Conservation (phyloP, 2,113 vertebrate species). For the Addax nasomaculatus region DNA sequence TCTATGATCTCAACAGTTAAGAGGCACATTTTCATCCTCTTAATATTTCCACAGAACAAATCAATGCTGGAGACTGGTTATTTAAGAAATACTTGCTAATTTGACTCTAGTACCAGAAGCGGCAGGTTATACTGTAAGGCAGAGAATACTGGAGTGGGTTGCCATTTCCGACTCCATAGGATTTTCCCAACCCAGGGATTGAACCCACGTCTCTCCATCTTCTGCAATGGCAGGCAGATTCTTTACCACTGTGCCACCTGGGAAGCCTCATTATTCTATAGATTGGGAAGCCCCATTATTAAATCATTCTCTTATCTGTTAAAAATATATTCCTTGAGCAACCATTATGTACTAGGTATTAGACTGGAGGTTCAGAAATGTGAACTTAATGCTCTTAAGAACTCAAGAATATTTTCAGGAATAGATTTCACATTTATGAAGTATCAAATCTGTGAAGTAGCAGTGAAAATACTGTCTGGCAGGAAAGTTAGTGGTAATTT, state of each 20-base stretch:
- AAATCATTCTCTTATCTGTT: neutral
- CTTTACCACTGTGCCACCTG: neutral
- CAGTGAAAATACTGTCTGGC: neutral
- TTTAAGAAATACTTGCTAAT: slow-evolving; percentile 1
- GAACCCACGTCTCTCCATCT: neutral
- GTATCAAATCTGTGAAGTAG: neutral
- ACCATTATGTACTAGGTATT: neutral
- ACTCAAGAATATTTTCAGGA: neutral
- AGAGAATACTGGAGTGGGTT: neutral
- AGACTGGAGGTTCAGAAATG: neutral
- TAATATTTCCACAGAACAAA: neutral
- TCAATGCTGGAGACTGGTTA: neutral
- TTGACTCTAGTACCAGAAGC: neutral
- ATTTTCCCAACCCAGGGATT: neutral
- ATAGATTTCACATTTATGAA: neutral
- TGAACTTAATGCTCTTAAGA: neutral
- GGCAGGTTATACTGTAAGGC: neutral
- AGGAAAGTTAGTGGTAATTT: neutral
- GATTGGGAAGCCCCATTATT: neutral
- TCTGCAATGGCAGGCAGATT: neutral
- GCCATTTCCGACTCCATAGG: neutral
- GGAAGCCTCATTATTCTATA: neutral
- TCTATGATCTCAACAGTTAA: neutral
- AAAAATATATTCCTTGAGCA: neutral
- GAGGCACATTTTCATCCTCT: neutral